Evolutionary conservation across 2,888 invertebrate genomes (phyloP), one percentile per base, ranked within the genome.

Genomic region (Maniola hyperantus): DNA sequence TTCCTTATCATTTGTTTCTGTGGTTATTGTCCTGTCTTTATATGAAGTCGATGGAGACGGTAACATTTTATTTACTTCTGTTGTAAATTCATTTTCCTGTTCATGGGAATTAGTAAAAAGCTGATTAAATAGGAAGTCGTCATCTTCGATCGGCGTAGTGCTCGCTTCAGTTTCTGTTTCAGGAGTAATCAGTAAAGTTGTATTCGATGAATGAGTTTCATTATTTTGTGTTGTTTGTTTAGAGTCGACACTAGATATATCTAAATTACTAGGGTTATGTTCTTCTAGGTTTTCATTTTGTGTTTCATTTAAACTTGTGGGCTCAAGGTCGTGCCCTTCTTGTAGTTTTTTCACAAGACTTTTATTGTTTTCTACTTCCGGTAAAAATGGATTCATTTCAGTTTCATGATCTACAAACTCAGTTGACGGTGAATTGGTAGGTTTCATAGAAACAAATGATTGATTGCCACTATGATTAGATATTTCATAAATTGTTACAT

Each of bases 371-470:
- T 95, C 94, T 18, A 93, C 88, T 77, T 95, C 95, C 7, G 95
- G 95, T 74, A 95, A 83, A 77, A 95, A 95, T 6, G 95, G 95
- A 69, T 94, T 94, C 94, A 95, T 95, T 74, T 94, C 93, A 54
- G 94, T 93, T 76, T 86, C 87, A 69, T 90, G 90, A 65, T 91
- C 90, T 59, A 85, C 89, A 57, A 87, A 86, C 72, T 89, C 88
- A 1, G 83, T 72, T 6, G 85, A 82, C 62, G 85, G 86, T 5
- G 81, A 65, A 73, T 78, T 82, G 34, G 76, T 70, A 55, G 83
- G 71, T 73, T 85, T 88, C 55, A 78, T 69, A 50, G 76, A 69
- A 58, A 75, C 61, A 46, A 79, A 73, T 6, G 86, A 80, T 68
- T 79, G 79, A 70, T 84, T 89, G 69, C 73, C 74, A 63, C 70